These are phyloP conservation scores for Pithys albifrons DNA, from an alignment of 2,113 vertebrate genomes.

Conservation along the genomic window DNA sequence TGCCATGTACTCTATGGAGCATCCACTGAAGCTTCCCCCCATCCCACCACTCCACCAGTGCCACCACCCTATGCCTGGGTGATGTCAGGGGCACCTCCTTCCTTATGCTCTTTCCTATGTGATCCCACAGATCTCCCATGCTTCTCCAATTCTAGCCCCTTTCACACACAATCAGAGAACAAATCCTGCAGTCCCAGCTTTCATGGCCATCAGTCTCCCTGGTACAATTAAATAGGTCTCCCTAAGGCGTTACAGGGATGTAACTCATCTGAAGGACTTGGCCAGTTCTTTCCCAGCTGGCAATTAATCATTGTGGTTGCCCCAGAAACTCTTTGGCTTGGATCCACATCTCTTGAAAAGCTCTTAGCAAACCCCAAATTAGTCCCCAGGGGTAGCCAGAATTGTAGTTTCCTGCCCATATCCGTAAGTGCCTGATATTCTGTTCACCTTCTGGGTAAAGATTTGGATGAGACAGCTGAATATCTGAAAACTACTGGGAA, in stretches of 20 bases:
- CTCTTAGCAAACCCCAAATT: not conserved
- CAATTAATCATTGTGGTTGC: not conserved
- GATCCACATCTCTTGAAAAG: not conserved
- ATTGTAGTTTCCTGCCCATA: not conserved
- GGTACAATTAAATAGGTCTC: not conserved
- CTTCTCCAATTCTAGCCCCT: not conserved
- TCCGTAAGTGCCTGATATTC: not conserved
- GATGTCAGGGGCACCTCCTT: not conserved
- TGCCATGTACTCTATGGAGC: not conserved
- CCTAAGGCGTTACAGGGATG: not conserved
- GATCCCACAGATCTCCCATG: not conserved
- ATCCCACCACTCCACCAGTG: not conserved
- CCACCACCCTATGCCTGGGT: not conserved
- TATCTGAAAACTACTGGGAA: not conserved
- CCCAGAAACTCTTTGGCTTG: not conserved
- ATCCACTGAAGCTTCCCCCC: not conserved
- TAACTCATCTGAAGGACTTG: not conserved
- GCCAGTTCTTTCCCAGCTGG: not conserved
- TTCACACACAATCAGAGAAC: not conserved
- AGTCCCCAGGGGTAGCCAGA: not conserved
- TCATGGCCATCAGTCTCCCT: not conserved
- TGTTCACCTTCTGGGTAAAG: not conserved
- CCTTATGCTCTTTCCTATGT: not conserved
- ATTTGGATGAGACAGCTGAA: not conserved
- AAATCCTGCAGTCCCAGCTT: not conserved